phyloP scores from a whole-genome alignment of 1,140 invertebrate species.

The Trissolcus basalis region DNA sequence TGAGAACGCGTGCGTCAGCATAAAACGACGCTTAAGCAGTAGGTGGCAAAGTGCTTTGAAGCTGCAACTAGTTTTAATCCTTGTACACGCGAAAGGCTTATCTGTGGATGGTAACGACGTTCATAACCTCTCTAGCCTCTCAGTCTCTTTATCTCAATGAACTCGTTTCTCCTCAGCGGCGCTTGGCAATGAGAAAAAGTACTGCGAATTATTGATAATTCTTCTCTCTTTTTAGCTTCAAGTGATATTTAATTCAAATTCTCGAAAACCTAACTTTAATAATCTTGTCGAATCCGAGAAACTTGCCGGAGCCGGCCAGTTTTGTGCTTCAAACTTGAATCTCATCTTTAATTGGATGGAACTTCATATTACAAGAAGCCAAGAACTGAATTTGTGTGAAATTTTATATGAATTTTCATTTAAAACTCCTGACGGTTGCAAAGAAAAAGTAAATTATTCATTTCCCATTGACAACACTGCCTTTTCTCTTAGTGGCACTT shows the following conservation, averaged over 20 bases:
- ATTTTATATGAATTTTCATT: too few species aligned
- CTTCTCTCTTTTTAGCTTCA: conserved; percentile 29
- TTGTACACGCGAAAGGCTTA: conserved; percentile 39
- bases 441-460: too few species aligned
- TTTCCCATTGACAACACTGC: too few species aligned
- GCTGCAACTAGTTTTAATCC: conserved; percentile 41
- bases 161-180: not conserved
- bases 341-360: too few species aligned
- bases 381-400: too few species aligned
- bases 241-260: conserved; percentile 51
- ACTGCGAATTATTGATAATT: conserved; percentile 46
- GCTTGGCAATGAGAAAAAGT: conserved; percentile 14
- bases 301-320: conserved; percentile 36
- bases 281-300: conserved; percentile 35
- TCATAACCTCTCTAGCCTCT: conserved; percentile 35
- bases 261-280: conserved; percentile 45
- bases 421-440: too few species aligned
- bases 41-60: conserved; percentile 47
- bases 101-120: conserved; percentile 42
- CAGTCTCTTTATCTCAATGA: not conserved
- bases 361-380: too few species aligned
- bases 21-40: conserved; percentile 43
- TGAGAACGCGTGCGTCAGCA: conserved; percentile 45
- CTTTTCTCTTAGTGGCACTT: too few species aligned
- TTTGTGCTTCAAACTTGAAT: conserved; percentile 44